Evolutionary conservation across 1,140 invertebrate species (phyloP).

Genomic region (Mercenaria mercenaria): DNA sequence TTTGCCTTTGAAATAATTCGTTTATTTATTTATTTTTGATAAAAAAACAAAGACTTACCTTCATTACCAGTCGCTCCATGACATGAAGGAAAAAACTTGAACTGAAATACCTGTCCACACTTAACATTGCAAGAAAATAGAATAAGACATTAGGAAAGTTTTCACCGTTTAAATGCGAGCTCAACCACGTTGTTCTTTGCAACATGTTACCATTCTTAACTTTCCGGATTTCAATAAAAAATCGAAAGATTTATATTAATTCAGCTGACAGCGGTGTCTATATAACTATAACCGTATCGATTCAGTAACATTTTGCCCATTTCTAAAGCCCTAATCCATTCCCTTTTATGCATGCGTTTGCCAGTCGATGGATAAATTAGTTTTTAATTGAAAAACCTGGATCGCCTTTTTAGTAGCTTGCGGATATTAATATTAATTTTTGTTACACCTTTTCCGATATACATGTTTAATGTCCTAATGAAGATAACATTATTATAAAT

Average conservation of each 20-base stretch:
- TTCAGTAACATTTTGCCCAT: slow-evolving; percentile 25
- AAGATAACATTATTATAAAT: too few relatives aligned
- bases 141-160: neutral
- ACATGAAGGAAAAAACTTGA: too few relatives aligned
- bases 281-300: neutral
- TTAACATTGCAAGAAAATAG: neutral
- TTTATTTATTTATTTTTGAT: too few relatives aligned
- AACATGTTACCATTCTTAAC: slow-evolving; percentile 2
- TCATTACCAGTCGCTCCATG: too few relatives aligned
- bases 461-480: neutral
- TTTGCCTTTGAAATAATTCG: too few relatives aligned
- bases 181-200: neutral
- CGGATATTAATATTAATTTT: slow-evolving; percentile 23
- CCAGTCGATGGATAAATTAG: slow-evolving; percentile 28
- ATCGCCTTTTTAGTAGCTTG: neutral
- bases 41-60: too few relatives aligned
- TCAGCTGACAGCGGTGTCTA: neutral
- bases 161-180: neutral
- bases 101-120: neutral
- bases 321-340: slow-evolving; percentile 10
- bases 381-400: slow-evolving; percentile 42
- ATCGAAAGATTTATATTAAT: slow-evolving; percentile 40
- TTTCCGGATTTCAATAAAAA: neutral
- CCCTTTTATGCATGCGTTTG: neutral
- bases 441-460: neutral